Conservation (phyloP, 2,888 invertebrate genomes). For the Zygogramma bicolorata region DNA sequence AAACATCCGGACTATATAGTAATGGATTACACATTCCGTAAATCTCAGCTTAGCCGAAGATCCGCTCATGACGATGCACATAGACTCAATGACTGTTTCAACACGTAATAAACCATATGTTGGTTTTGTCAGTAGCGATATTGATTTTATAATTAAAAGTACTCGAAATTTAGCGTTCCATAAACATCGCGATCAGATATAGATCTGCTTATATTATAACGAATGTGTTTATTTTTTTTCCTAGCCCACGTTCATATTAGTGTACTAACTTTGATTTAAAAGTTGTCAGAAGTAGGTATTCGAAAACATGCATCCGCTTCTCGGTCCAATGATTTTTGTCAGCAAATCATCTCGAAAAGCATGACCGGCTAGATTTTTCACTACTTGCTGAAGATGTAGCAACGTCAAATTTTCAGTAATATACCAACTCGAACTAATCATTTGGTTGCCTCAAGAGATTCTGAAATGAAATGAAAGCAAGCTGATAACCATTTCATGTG, state of each 20-base stretch:
- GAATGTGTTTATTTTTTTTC: constrained; percentile 35
- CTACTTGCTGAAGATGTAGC: too few species aligned
- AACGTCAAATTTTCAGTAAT: too few species aligned
- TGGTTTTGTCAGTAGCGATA: constrained; percentile 29
- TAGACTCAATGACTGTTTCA: constrained; percentile 13
- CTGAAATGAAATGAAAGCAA: too few species aligned
- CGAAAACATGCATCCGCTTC: not conserved
- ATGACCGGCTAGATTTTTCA: too few species aligned
- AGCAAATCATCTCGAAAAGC: not conserved
- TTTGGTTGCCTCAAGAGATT: too few species aligned
- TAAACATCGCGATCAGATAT: constrained; percentile 31
- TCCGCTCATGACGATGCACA: not conserved
- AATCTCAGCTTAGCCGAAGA: not conserved
- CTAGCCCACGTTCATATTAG: constrained; percentile 32
- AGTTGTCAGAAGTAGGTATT: constrained; percentile 10
- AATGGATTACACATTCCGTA: not conserved
- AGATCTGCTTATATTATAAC: constrained; percentile 35
- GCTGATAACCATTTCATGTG: too few species aligned
- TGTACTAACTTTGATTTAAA: constrained; percentile 20
- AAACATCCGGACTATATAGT: too few species aligned
- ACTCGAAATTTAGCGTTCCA: constrained; percentile 31
- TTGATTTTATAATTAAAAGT: constrained; percentile 34
- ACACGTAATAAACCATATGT: constrained; percentile 25
- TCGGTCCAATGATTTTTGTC: not conserved
- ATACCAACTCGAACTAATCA: too few species aligned